phyloP scores from a whole-genome alignment of 2,888 invertebrate genomes.

The Idaea straminata region DNA sequence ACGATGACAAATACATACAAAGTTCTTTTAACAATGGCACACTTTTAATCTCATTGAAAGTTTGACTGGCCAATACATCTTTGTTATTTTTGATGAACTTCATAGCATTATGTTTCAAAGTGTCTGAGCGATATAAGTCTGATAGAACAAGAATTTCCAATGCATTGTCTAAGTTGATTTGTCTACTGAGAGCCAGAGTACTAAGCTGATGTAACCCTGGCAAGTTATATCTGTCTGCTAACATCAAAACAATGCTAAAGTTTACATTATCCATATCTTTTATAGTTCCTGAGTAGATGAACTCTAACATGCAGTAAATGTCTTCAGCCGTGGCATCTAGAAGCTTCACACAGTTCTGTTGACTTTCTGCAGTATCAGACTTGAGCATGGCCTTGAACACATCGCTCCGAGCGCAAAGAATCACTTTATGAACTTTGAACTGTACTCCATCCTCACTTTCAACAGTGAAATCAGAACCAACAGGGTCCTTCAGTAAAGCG shows the following conservation, averaged over 20 bases:
- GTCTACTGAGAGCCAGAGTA: constrained; percentile 50
- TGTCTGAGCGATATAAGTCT: constrained; percentile 59
- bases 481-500: constrained; percentile 53
- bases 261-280: constrained; percentile 52
- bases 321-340: constrained; percentile 61
- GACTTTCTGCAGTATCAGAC: constrained; percentile 66
- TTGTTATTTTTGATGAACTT: constrained; percentile 62
- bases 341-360: constrained; percentile 59
- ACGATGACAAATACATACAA: constrained; percentile 49
- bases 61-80: constrained; percentile 40
- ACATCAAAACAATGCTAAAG: constrained; percentile 54
- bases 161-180: constrained; percentile 54
- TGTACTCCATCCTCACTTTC: constrained; percentile 61
- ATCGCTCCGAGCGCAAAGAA: constrained; percentile 61
- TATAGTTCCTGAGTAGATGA: constrained; percentile 63
- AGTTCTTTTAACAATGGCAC: constrained; percentile 53
- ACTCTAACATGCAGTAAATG: constrained; percentile 55
- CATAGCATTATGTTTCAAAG: constrained; percentile 51
- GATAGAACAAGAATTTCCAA: constrained; percentile 57
- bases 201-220: constrained; percentile 54
- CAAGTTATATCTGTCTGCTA: constrained; percentile 64
- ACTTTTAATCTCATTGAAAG: constrained; percentile 59
- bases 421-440: constrained; percentile 59
- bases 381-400: constrained; percentile 73
- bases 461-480: constrained; percentile 63